A percentile compares a stretch with the other conserved stretches of the same genome.
These are phyloP conservation scores for Aplidium turbinatum DNA, from an alignment of 23 tunicate species.

Conservation along the genomic window DNA sequence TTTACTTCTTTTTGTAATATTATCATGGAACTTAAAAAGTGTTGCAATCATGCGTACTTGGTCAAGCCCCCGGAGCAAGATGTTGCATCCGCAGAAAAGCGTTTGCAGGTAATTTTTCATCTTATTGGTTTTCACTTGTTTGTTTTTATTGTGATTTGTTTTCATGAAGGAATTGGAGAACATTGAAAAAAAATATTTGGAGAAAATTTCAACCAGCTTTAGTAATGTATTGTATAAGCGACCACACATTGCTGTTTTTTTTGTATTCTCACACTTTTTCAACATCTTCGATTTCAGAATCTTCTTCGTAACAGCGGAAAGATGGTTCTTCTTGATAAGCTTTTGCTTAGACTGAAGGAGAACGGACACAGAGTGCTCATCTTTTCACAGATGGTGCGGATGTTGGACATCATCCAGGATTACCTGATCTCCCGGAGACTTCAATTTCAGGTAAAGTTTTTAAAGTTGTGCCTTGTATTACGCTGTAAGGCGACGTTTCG, in stretches of 20 bases:
- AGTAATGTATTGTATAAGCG: too few species aligned
- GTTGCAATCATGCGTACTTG: conserved; percentile 92
- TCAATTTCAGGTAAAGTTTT: conserved; percentile 73
- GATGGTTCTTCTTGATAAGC: conserved; percentile 95
- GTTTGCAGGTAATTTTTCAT: conserved; percentile 47
- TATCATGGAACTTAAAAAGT: conserved; percentile 97
- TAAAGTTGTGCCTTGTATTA: too few species aligned
- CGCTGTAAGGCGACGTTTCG: too few species aligned
- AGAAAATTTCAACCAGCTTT: too few species aligned
- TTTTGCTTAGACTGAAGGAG: conserved; percentile 78
- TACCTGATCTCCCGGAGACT: conserved; percentile 71
- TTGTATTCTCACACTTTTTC: not conserved
- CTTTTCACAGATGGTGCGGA: conserved; percentile 99
- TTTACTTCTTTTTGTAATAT: conserved; percentile 88
- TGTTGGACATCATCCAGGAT: conserved; percentile 96
- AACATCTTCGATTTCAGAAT: conserved; percentile 40
- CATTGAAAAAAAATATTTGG: not conserved
- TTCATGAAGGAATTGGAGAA: not conserved
- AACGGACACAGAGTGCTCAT: conserved; percentile 94
- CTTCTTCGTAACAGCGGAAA: conserved; percentile 83
- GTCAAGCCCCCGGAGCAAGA: conserved; percentile 69
- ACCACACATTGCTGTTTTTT: not conserved
- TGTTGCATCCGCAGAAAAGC: conserved; percentile 22
- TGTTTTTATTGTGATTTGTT: too few species aligned
- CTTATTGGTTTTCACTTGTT: too few species aligned